Conservation (phyloP, 2,888 invertebrate species). For the Cephus pygmeus region DNA sequence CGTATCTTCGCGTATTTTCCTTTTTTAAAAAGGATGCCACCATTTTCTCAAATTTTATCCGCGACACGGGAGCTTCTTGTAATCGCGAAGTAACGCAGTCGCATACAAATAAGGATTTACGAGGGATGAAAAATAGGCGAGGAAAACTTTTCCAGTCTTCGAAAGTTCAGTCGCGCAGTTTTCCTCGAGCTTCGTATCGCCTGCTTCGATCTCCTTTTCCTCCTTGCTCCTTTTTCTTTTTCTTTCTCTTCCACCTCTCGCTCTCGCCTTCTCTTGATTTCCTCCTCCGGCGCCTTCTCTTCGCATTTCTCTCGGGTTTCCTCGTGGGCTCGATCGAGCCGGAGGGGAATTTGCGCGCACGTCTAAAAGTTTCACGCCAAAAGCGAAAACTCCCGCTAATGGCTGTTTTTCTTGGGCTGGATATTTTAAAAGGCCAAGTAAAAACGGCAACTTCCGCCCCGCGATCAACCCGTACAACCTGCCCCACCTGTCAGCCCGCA, state of each 20-base stretch:
- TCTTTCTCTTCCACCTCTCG: slow-evolving; percentile 22
- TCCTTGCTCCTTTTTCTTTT: slow-evolving; percentile 20
- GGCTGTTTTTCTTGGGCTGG: slow-evolving; percentile 65
- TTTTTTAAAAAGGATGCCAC: too few species aligned
- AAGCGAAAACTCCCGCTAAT: slow-evolving; percentile 66
- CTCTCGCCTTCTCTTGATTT: slow-evolving; percentile 11
- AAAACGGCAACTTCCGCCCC: slow-evolving; percentile 50
- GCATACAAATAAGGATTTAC: slow-evolving; percentile 66
- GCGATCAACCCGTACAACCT: slow-evolving; percentile 28
- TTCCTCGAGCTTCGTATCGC: slow-evolving; percentile 14
- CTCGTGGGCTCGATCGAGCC: slow-evolving; percentile 22
- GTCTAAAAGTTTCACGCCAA: slow-evolving; percentile 63
- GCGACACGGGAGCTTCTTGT: slow-evolving; percentile 28
- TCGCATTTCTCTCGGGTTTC: slow-evolving; percentile 24
- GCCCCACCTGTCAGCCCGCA: slow-evolving; percentile 28
- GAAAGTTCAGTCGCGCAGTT: slow-evolving; percentile 6
- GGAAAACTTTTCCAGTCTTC: background rate
- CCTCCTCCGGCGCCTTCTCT: slow-evolving; percentile 1
- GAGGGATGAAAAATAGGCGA: slow-evolving; percentile 62
- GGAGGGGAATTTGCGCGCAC: slow-evolving; percentile 42
- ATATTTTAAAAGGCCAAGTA: slow-evolving; percentile 62
- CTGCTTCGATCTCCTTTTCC: slow-evolving; percentile 13
- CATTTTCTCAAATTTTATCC: background rate
- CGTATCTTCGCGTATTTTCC: slow-evolving; percentile 3
- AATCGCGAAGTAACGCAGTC: slow-evolving; percentile 60